Conservation (phyloP, 2,888 invertebrate genomes). For the Cerceris rybyensis region DNA sequence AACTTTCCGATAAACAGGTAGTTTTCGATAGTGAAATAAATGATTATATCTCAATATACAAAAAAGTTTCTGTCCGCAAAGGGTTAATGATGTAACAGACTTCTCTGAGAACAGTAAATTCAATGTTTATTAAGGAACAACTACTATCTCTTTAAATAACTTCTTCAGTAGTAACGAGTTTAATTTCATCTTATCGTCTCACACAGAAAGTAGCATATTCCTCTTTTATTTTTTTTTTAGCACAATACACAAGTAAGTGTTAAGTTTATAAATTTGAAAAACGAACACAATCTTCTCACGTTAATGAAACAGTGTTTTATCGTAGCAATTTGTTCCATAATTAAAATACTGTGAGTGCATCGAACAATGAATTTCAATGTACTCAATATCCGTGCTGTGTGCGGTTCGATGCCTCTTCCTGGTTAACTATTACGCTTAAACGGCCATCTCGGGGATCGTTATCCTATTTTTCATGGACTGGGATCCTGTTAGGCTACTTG, state of each 20-base stretch:
- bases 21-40: too few species aligned
- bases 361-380: slow-evolving; percentile 49
- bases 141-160: too few species aligned
- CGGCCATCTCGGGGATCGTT: slow-evolving; percentile 53
- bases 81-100: too few species aligned
- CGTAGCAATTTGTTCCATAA: slow-evolving; percentile 39
- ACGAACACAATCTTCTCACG: not conserved
- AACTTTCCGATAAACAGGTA: too few species aligned
- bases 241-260: not conserved
- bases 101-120: too few species aligned
- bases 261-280: not conserved
- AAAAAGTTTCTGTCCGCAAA: too few species aligned
- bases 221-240: too few species aligned
- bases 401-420: slow-evolving; percentile 43
- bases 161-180: too few species aligned
- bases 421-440: slow-evolving; percentile 65
- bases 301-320: not conserved
- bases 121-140: too few species aligned
- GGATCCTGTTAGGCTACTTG: slow-evolving; percentile 73
- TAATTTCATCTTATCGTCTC: too few species aligned
- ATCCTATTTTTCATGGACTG: slow-evolving; percentile 68
- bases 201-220: too few species aligned
- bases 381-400: slow-evolving; percentile 37
- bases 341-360: slow-evolving; percentile 39
- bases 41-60: too few species aligned